Base-by-base conservation (phyloP, 1,140 invertebrate genomes). In the Drosophila grimshawi region DNA sequence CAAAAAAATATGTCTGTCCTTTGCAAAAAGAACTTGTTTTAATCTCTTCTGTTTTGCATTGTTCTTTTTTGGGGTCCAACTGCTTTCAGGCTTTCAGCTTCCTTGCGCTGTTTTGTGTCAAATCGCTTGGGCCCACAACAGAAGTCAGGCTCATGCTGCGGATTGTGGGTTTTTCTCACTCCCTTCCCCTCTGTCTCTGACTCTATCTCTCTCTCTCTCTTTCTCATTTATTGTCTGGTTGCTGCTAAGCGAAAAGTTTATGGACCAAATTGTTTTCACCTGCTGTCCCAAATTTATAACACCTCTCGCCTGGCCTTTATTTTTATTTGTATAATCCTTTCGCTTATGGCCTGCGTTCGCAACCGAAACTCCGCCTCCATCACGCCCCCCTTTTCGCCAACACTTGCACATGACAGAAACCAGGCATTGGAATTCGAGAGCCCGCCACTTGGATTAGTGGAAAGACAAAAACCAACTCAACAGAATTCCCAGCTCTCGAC, bases 271-370 rank as follows among this genome's bases (percentile, higher is more conserved):
- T 88, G 83, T 88, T 88, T 89, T 88, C 83, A 88, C 83, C 83
- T 88, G 83, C 77, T 88, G 83, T 89, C 80, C 77, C 76, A 85
- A 83, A 88, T 88, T 88, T 88, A 88, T 88, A 88, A 80, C 85
- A 81, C 78, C 82, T 86, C 64, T 55, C 52, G 65, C 65, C 81
- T 51, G 72, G 63, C 39, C 56, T 82, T 88, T 88, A 82, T 88
- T 88, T 85, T 88, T 88, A 88, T 88, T 88, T 88, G 80, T 88
- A 88, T 88, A 88, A 88, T 88, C 83, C 85, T 88, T 88, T 88
- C 76, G 80, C 66, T 82, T 80, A 73, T 79, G 65, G 55, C 67
- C 59, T 43, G 60, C 59, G 19, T 1, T 19, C 19, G 19, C 19
- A 19, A 19, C 19, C 41, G 33, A 11, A 11, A 2, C 6, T n/a